These are phyloP conservation scores for Galerucella nymphaeae DNA, from an alignment of 2,888 invertebrate species.

Conservation along the genomic window DNA sequence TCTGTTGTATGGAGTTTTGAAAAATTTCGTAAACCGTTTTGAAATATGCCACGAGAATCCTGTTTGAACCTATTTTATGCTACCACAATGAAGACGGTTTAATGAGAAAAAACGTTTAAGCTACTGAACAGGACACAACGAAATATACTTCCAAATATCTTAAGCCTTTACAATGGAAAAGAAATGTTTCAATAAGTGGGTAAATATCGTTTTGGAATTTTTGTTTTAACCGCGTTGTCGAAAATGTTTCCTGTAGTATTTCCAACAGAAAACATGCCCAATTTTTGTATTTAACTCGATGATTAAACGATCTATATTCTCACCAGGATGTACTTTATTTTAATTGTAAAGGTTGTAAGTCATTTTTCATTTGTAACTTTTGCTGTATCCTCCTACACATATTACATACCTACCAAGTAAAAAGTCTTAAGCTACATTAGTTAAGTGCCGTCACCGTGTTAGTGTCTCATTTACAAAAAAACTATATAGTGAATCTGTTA, in stretches of 20 bases:
- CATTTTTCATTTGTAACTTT: not conserved
- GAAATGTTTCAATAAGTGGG: not conserved
- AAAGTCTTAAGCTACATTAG: conserved; percentile 62
- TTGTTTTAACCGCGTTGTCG: no score
- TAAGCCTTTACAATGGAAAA: not conserved
- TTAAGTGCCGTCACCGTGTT: conserved; percentile 65
- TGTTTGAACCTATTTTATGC: conserved; percentile 63
- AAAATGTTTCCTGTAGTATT: no score
- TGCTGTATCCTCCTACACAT: conserved; percentile 42
- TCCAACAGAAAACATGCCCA: no score
- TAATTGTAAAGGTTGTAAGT: not conserved
- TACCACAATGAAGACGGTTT: conserved; percentile 65
- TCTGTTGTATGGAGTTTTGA: conserved; percentile 24
- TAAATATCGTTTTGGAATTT: no score
- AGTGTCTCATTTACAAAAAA: conserved; percentile 64
- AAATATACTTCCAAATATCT: not conserved
- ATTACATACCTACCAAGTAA: conserved; percentile 59
- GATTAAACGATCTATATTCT: not conserved
- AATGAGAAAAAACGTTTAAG: conserved; percentile 51
- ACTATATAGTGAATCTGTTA: conserved; percentile 60
- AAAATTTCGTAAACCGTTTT: conserved; percentile 51
- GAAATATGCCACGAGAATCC: conserved; percentile 61
- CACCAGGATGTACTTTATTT: not conserved
- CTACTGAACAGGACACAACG: conserved; percentile 28
- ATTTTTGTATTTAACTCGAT: no score